phyloP scores from a whole-genome alignment of 2,797 vertebrate genomes.

The Galagoides demidoff region DNA sequence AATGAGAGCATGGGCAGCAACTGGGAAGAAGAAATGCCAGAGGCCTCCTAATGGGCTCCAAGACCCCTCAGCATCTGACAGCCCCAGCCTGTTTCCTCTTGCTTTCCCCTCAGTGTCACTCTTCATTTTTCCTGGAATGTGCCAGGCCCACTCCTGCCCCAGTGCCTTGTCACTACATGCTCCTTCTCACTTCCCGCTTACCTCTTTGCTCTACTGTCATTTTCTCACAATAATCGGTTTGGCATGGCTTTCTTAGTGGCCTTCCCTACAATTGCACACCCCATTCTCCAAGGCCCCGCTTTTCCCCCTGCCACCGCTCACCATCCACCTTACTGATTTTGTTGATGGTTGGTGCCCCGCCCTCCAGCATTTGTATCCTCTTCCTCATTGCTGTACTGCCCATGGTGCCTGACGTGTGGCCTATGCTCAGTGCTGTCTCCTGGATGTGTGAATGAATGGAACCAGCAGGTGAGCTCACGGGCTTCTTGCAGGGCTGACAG shows the following conservation, averaged over 20 bases:
- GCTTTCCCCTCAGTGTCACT: background rate
- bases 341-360: rapidly evolving
- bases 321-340: too few species aligned
- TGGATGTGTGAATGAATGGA: background rate
- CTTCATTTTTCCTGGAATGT: background rate
- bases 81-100: background rate
- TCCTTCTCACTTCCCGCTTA: background rate
- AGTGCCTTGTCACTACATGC: background rate
- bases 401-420: background rate
- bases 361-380: background rate
- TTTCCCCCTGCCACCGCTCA: background rate
- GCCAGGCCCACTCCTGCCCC: background rate
- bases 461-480: background rate
- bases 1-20: background rate
- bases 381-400: background rate
- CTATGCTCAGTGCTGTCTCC: background rate
- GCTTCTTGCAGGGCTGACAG: background rate
- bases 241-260: background rate
- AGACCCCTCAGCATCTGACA: background rate
- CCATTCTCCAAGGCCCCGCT: background rate
- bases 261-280: background rate
- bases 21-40: background rate
- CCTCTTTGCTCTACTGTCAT: background rate
- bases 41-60: background rate
- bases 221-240: background rate